phyloP scores from a whole-genome alignment of 2,797 vertebrate genomes.

The Trematomus bernacchii region DNA sequence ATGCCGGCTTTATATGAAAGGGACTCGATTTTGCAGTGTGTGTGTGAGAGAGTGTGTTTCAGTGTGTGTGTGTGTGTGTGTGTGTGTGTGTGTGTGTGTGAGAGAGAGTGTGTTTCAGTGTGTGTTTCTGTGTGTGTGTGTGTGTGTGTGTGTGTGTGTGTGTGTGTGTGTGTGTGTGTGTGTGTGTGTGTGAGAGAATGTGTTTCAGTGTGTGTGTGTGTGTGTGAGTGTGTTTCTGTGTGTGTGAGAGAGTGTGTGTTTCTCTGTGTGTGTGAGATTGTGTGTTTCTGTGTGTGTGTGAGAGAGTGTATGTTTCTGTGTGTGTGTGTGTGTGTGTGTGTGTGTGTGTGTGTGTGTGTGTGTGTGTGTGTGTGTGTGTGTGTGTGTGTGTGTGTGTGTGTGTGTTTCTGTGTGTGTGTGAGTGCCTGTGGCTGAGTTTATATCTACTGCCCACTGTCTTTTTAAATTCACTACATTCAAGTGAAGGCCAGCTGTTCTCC shows the following conservation, averaged over 20 bases:
- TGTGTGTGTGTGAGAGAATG: constrained; percentile 21
- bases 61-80: constrained; percentile 12
- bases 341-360: constrained; percentile 11
- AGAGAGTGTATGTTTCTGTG: too few species aligned
- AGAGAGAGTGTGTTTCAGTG: too few species aligned
- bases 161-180: constrained; percentile 32
- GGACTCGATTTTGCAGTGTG: constrained; percentile 5
- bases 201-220: not conserved
- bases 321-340: constrained; percentile 15
- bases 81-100: not conserved
- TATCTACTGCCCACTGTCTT: constrained; percentile 66
- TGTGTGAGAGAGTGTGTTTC: constrained; percentile 11
- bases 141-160: constrained; percentile 14
- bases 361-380: constrained; percentile 12
- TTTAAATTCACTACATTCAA: constrained; percentile 66
- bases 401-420: constrained; percentile 32
- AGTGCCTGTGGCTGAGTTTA: constrained; percentile 53
- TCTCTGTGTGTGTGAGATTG: constrained; percentile 28
- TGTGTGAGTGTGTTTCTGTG: constrained; percentile 17
- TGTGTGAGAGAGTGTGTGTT: constrained; percentile 26
- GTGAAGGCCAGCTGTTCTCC: constrained; percentile 70
- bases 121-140: constrained; percentile 23
- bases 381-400: constrained; percentile 14
- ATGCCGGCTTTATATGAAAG: constrained; percentile 46
- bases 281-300: constrained; percentile 5